These are phyloP conservation scores for Gulo gulo DNA, from an alignment of 2,113 vertebrate genomes.

Conservation along the genomic window DNA sequence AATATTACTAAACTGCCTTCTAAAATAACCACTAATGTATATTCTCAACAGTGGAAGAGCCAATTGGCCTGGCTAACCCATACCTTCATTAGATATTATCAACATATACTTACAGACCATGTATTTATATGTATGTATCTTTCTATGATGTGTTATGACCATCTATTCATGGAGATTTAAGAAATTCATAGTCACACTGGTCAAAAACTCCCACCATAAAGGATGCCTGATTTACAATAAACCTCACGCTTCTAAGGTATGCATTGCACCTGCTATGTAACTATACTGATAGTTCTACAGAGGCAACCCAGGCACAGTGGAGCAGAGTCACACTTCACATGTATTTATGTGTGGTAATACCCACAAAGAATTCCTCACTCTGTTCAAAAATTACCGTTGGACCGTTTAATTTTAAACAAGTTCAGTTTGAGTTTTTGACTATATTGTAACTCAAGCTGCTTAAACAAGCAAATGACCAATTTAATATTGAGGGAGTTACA, in stretches of 20 bases:
- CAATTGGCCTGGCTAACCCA: background rate
- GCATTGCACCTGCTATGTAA: background rate
- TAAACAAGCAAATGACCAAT: background rate
- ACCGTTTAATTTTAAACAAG: background rate
- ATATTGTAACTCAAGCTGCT: background rate
- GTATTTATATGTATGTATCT: background rate
- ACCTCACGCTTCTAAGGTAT: background rate
- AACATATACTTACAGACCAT: background rate
- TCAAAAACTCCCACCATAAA: slow-evolving; percentile 11
- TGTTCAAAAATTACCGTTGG: background rate
- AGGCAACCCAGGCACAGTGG: background rate
- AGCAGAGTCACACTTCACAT: background rate
- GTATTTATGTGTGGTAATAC: background rate
- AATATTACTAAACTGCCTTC: background rate
- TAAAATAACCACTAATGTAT: slow-evolving; percentile 2
- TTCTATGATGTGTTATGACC: background rate
- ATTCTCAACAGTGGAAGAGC: background rate
- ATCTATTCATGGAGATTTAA: background rate
- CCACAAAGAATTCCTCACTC: background rate
- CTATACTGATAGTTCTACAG: background rate
- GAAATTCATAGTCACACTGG: background rate
- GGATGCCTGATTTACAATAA: background rate
- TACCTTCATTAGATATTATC: background rate
- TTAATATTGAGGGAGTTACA: background rate
- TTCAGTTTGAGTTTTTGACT: background rate